Evolutionary conservation across 2,113 vertebrate genomes (phyloP).

Genomic region (Terrapene triunguis): DNA sequence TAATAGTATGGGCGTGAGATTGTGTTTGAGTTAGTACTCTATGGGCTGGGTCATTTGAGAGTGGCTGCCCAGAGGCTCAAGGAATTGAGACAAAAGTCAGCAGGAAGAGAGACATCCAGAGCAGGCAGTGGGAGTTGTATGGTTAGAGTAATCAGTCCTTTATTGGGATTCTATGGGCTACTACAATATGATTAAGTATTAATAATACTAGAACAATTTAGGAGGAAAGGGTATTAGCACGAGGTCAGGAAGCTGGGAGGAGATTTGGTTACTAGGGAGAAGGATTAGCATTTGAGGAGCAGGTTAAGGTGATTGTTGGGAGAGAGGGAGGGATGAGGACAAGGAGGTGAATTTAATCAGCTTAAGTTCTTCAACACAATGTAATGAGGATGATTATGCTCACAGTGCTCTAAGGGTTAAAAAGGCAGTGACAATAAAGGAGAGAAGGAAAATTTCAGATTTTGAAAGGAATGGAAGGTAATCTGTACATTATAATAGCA

Average conservation of each 20-base stretch:
- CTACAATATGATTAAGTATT: neutral
- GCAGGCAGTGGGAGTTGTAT: too few relatives aligned
- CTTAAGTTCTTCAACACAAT: neutral
- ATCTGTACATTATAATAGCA: neutral
- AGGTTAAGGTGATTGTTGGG: neutral
- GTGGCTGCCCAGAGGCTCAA: neutral
- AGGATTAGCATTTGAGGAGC: neutral
- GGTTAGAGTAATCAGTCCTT: neutral
- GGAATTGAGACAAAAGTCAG: neutral
- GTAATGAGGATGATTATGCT: neutral
- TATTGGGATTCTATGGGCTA: neutral
- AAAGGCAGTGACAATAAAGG: neutral
- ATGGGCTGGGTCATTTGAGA: neutral
- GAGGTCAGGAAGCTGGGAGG: neutral
- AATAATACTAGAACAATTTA: neutral
- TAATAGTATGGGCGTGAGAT: neutral
- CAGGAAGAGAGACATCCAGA: neutral
- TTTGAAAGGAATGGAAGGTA: neutral
- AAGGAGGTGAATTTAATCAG: neutral
- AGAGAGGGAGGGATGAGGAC: neutral
- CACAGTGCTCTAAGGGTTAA: neutral
- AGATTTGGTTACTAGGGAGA: neutral
- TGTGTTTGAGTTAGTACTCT: neutral
- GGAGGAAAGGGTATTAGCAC: neutral
- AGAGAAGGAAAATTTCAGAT: neutral